Evolutionary conservation across 2,888 invertebrate species (phyloP), one percentile per base, ranked within the genome.

Genomic region (Calliopum simillimum): DNA sequence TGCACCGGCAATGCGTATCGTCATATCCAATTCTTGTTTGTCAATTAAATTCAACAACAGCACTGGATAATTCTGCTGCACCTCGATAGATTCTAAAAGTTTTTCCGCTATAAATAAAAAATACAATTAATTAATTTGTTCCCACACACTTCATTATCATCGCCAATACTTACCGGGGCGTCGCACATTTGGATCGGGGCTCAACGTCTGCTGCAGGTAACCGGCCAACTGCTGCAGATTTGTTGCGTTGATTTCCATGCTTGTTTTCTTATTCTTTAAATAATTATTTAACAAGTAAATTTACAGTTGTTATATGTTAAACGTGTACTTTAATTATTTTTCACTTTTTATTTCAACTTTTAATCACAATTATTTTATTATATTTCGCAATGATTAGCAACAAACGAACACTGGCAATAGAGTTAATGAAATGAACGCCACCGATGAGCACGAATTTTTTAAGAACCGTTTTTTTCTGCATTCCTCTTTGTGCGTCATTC

Each of bases 11-110:
- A 97, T 90, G 75, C 97, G 88, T 70, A 97, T 93, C 2, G 93
- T 94, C 81, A 93, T 87, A 75, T 95, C 94, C 55, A 94, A 88
- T 75, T 92, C 92, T 56, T 92, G 88, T 79, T 94, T 95, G 79
- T 96, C 94, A 70, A 99, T 91, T 13, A 98, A 88, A 80, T 95
- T 92, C 6, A 99, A 88, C 63, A 98, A 86, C 33, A 98, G 87
- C 16, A 97, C 88, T 0, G 97, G 93, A 88, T 96, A 98, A 83
- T 97, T 96, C 82, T 94, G 93, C 84, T 96, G 97, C 1, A 91
- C 88, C 88, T 98, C 98, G 3, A 97, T 93, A 49, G 94, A 92
- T 85, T 96, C 94, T 75, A 98, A 87, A 85, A 96, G 95, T 81
- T 94, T 95, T 86, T 98, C 98, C 73, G 98, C 98, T 96, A 70